Evolutionary conservation across 2,113 vertebrate species (phyloP).

Genomic region (Microtus montanus): DNA sequence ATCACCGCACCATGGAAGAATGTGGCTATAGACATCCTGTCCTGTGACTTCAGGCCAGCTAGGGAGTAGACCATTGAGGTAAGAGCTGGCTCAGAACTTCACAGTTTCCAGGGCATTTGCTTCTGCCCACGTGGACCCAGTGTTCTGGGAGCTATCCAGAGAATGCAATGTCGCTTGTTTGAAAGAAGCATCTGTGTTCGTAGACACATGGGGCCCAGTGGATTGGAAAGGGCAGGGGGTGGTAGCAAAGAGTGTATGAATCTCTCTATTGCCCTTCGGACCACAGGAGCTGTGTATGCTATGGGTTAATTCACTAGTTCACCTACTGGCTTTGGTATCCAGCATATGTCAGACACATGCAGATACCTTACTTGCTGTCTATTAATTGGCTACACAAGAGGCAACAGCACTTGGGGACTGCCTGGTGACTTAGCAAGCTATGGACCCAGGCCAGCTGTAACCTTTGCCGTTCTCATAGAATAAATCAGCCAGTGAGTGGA

Average conservation of each 20-base stretch:
- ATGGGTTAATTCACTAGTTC: not conserved
- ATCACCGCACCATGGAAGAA: not conserved
- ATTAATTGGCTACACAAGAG: not conserved
- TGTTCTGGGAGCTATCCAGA: not conserved
- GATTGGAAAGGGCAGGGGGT: not conserved
- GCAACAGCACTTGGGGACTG: not conserved
- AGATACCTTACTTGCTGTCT: not conserved
- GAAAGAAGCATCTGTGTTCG: not conserved
- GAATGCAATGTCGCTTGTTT: not conserved
- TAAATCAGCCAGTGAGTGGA: accelerated
- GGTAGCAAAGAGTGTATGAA: too few relatives aligned
- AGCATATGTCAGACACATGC: not conserved
- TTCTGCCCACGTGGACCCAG: not conserved
- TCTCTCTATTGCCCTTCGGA: not conserved
- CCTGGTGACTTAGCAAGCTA: not conserved
- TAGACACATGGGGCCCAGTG: accelerated
- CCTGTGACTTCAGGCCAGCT: not conserved
- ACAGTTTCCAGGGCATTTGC: not conserved
- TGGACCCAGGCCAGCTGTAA: not conserved
- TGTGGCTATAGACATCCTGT: not conserved
- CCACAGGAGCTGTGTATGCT: not conserved
- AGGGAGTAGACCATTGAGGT: not conserved
- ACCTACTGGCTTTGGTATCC: not conserved
- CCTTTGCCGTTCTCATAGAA: not conserved
- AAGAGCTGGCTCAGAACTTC: not conserved